These are phyloP conservation scores for Pyxicephalus adspersus DNA, from an alignment of 2,113 vertebrate species.

Conservation along the genomic window DNA sequence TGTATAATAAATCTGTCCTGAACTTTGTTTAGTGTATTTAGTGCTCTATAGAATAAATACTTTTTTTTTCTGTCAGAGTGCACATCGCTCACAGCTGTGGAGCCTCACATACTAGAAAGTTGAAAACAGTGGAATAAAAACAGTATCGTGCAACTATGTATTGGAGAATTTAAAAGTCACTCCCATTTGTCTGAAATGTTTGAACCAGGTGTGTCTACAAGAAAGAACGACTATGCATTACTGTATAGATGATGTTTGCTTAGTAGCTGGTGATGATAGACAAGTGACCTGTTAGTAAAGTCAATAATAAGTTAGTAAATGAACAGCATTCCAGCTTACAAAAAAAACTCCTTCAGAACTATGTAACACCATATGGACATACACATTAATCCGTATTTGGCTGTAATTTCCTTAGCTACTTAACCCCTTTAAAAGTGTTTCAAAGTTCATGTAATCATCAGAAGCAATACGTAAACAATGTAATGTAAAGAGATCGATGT, in stretches of 20 bases:
- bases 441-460: background rate
- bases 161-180: conserved; percentile 67
- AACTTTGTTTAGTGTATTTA: background rate
- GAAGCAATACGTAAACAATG: conserved; percentile 51
- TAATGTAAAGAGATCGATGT: background rate
- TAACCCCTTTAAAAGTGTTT: conserved; percentile 61
- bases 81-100: conserved; percentile 58
- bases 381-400: conserved; percentile 59
- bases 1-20: background rate
- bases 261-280: conserved; percentile 65
- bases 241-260: conserved; percentile 73
- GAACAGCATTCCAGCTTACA: conserved; percentile 69
- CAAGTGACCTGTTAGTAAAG: conserved; percentile 71
- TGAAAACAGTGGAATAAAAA: conserved; percentile 54
- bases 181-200: conserved; percentile 73
- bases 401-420: conserved; percentile 64
- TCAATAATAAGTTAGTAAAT: conserved; percentile 69
- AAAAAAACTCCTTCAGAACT: conserved; percentile 61
- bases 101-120: conserved; percentile 30
- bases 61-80: conserved; percentile 59
- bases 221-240: conserved; percentile 67
- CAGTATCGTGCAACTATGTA: conserved; percentile 66
- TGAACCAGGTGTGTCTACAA: conserved; percentile 76
- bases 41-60: conserved; percentile 10
- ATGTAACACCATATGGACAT: conserved; percentile 54